Evolutionary conservation across 2,797 vertebrate genomes (phyloP).

Genomic region (Ctenochaetus hawaiiensis): DNA sequence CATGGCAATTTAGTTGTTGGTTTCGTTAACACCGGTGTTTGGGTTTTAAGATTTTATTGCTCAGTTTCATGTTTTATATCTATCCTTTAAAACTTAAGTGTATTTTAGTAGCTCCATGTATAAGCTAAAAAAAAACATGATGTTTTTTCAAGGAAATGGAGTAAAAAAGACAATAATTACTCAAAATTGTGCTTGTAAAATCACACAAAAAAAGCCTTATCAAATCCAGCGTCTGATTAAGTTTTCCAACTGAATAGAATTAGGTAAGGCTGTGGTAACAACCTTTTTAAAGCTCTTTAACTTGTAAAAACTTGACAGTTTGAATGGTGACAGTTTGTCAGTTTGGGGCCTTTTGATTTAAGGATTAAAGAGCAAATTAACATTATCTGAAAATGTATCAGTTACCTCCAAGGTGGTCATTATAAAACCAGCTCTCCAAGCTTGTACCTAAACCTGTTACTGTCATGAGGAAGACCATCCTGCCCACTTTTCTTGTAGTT

Average conservation of each 20-base stretch:
- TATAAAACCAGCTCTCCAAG: neutral
- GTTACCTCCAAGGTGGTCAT: neutral
- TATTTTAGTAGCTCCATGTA: too few species aligned
- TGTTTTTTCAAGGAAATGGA: neutral
- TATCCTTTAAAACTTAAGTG: too few species aligned
- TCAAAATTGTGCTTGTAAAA: neutral
- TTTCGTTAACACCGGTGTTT: too few species aligned
- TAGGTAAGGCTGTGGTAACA: neutral
- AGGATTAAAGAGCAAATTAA: neutral
- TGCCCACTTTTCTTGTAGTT: constrained; percentile 10
- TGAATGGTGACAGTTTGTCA: neutral
- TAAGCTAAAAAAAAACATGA: too few species aligned
- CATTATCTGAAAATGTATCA: neutral
- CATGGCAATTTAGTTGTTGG: too few species aligned
- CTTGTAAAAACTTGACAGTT: too few species aligned
- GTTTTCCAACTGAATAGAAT: neutral
- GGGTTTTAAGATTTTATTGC: too few species aligned
- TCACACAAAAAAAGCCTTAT: neutral
- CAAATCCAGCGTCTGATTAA: neutral
- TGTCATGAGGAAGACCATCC: constrained; percentile 2
- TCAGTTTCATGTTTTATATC: too few species aligned
- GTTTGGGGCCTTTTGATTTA: neutral
- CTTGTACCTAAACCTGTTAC: neutral
- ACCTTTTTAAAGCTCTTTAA: too few species aligned
- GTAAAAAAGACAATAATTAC: neutral